A percentile compares a stretch with the other conserved stretches of the same genome.
Conservation (phyloP, 2,888 invertebrate genomes). For the Onthophagus sagittarius region DNA sequence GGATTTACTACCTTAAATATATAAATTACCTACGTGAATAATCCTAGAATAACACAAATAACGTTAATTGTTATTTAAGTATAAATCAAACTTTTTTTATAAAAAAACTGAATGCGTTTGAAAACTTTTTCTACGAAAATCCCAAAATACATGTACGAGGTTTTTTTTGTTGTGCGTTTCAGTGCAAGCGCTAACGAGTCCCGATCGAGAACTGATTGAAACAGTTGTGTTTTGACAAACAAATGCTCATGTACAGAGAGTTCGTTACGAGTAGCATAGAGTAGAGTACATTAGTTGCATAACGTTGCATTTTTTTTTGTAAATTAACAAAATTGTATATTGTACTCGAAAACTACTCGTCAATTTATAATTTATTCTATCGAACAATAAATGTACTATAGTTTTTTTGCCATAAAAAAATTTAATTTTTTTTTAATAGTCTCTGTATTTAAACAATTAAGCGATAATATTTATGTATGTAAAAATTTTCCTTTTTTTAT, state of each 20-base stretch:
- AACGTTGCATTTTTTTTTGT: not conserved
- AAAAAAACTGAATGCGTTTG: too few species aligned
- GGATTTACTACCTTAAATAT: slow-evolving; percentile 2
- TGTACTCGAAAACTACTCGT: not conserved
- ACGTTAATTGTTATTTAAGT: too few species aligned
- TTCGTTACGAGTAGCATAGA: not conserved
- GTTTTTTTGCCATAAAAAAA: too few species aligned
- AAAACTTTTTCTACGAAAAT: not conserved
- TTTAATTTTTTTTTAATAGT: too few species aligned
- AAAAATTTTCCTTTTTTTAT: too few species aligned
- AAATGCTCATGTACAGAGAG: not conserved
- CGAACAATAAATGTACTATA: too few species aligned
- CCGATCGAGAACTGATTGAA: not conserved
- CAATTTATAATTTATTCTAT: not conserved
- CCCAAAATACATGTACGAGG: not conserved
- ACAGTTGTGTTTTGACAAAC: not conserved
- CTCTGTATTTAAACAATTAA: too few species aligned
- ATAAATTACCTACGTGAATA: not conserved
- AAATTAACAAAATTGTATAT: not conserved
- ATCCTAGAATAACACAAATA: too few species aligned
- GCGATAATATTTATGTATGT: too few species aligned
- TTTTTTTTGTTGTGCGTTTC: not conserved
- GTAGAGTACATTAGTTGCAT: not conserved
- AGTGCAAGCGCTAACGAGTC: not conserved
- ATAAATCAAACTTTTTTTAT: too few species aligned